Conservation (phyloP, 1,140 invertebrate genomes). For the Bombus haemorrhoidalis region DNA sequence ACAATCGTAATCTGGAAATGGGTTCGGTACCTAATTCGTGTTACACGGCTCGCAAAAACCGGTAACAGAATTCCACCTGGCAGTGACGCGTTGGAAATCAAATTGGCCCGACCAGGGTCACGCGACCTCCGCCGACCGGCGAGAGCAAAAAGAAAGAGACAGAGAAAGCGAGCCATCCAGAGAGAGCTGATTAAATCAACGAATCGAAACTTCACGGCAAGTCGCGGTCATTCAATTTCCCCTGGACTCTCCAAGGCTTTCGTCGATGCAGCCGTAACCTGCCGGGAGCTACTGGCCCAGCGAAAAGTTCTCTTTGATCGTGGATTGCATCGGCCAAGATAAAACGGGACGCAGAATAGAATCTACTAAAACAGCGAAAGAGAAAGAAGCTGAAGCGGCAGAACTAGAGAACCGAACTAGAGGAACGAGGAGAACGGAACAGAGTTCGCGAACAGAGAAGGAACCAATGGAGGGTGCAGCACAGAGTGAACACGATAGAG, state of each 20-base stretch:
- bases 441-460: background rate
- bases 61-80: constrained; percentile 33
- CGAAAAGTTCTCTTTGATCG: constrained; percentile 56
- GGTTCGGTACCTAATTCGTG: background rate
- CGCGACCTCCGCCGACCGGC: background rate
- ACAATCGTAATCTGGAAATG: background rate
- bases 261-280: constrained; percentile 30
- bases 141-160: background rate
- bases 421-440: background rate
- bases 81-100: constrained; percentile 41
- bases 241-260: constrained; percentile 51
- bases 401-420: background rate
- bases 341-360: background rate
- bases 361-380: background rate
- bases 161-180: background rate
- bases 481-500: background rate
- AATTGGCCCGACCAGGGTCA: constrained; percentile 53
- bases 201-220: constrained; percentile 65
- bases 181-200: constrained; percentile 60
- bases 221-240: constrained; percentile 62
- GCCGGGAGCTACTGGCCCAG: constrained; percentile 20
- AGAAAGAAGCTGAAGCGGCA: background rate
- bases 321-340: background rate
- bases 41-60: background rate
- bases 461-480: background rate